Conservation (phyloP, 2,888 invertebrate genomes). For the Hemistola chrysoprasaria region DNA sequence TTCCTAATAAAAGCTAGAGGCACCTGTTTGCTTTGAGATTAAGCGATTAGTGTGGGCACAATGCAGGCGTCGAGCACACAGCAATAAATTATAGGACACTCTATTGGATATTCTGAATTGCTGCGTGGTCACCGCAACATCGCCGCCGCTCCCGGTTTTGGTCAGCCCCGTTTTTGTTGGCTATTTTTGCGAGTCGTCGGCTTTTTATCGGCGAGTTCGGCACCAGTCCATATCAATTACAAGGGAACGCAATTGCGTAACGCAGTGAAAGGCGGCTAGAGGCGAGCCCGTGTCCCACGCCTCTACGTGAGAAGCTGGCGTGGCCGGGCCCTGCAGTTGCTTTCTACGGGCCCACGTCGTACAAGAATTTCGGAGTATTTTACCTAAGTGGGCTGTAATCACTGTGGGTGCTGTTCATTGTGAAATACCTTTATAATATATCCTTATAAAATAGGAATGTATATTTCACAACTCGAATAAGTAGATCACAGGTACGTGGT, state of each 20-base stretch:
- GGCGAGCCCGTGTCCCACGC: slow-evolving; percentile 41
- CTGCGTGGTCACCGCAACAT: slow-evolving; percentile 16
- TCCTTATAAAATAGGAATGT: no score
- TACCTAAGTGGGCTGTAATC: slow-evolving; percentile 12
- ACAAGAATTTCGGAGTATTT: slow-evolving; percentile 22
- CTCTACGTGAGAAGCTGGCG: slow-evolving; percentile 35
- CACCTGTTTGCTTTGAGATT: slow-evolving; percentile 49
- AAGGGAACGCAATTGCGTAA: slow-evolving; percentile 58
- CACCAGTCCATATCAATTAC: slow-evolving; percentile 59
- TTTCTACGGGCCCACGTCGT: slow-evolving; percentile 29
- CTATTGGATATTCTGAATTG: slow-evolving; percentile 41
- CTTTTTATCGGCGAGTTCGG: slow-evolving; percentile 37
- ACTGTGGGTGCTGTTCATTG: slow-evolving; percentile 18
- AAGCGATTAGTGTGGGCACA: slow-evolving; percentile 49
- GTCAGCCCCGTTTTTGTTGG: slow-evolving; percentile 49
- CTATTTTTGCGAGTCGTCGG: no score
- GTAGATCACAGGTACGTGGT: no score
- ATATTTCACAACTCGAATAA: no score
- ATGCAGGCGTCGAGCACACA: slow-evolving; percentile 25
- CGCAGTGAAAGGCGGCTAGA: slow-evolving; percentile 48
- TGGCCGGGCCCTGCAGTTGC: slow-evolving; percentile 12
- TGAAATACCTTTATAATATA: no score
- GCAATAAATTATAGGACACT: slow-evolving; percentile 54
- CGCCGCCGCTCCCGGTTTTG: slow-evolving; percentile 44
- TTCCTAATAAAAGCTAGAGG: slow-evolving; percentile 46